phyloP scores from a whole-genome alignment of 2,888 invertebrate genomes.

The Nesidiocoris tenuis region DNA sequence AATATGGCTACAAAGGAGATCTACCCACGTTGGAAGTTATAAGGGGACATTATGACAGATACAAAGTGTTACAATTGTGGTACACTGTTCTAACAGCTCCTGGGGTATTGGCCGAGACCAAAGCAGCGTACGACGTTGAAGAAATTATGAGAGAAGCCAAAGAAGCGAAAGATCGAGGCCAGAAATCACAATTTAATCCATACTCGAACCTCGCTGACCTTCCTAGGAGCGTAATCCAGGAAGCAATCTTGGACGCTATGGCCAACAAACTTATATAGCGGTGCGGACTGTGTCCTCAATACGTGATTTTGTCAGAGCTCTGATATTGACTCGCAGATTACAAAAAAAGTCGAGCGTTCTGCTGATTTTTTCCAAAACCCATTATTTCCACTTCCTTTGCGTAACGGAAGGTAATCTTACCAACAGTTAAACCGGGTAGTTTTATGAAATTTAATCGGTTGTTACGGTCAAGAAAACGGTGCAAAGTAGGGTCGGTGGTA shows the following conservation, averaged over 20 bases:
- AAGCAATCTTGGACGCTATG: background rate
- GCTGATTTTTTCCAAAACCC: too few species aligned
- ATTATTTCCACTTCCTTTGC: too few species aligned
- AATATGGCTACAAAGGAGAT: constrained; percentile 16
- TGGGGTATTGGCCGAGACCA: background rate
- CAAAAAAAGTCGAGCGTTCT: too few species aligned
- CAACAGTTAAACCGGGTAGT: too few species aligned
- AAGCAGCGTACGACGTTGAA: constrained; percentile 1
- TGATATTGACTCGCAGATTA: too few species aligned
- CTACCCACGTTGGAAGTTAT: constrained; percentile 31
- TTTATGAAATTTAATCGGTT: too few species aligned
- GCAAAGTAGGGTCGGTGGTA: too few species aligned
- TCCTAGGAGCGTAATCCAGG: background rate
- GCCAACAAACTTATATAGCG: background rate
- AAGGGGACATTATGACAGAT: background rate
- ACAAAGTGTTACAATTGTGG: background rate
- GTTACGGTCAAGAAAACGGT: too few species aligned
- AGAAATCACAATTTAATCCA: background rate
- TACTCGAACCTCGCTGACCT: background rate
- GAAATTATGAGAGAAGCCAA: background rate
- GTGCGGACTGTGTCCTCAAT: too few species aligned
- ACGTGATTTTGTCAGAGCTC: too few species aligned
- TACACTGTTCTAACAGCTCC: background rate
- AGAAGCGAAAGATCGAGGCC: background rate
- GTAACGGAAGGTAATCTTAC: too few species aligned